Percentiles rank a stretch among this genome's conserved stretches.
Conservation (phyloP, 2,113 vertebrate species). For the Addax nasomaculatus region DNA sequence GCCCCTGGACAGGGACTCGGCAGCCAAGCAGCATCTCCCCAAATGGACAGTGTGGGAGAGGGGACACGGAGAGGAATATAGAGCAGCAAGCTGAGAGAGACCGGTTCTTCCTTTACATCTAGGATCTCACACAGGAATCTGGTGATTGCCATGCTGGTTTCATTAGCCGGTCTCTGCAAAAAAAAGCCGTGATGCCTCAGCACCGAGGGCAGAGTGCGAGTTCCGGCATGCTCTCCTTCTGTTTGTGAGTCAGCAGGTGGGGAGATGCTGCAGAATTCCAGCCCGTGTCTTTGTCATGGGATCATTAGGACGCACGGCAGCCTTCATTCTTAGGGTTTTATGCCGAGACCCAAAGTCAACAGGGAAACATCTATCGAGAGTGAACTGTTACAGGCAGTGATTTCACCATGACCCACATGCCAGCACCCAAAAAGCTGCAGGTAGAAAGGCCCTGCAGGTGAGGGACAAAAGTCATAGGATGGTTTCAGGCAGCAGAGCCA, state of each 20-base stretch:
- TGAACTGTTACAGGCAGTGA: background rate
- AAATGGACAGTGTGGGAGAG: background rate
- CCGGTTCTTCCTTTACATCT: background rate
- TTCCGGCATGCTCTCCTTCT: background rate
- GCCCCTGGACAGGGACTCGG: background rate
- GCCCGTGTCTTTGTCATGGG: background rate
- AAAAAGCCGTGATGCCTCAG: background rate
- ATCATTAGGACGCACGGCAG: no score
- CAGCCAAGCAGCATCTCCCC: background rate
- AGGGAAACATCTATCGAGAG: background rate
- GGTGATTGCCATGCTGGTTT: background rate
- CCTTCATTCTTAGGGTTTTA: background rate
- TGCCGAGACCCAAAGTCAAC: background rate
- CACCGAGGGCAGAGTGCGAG: fast-evolving
- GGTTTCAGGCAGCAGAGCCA: background rate
- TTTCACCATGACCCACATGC: background rate
- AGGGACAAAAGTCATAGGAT: background rate
- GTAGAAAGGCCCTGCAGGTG: background rate
- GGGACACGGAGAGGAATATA: background rate
- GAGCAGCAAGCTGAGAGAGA: background rate
- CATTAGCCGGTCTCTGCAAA: background rate
- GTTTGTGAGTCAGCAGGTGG: background rate
- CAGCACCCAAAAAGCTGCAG: background rate
- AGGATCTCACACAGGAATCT: background rate
- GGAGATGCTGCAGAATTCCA: background rate